These are phyloP conservation scores for Drosophila sp. DNA, from an alignment of 1,140 invertebrate genomes.

Conservation along the genomic window DNA sequence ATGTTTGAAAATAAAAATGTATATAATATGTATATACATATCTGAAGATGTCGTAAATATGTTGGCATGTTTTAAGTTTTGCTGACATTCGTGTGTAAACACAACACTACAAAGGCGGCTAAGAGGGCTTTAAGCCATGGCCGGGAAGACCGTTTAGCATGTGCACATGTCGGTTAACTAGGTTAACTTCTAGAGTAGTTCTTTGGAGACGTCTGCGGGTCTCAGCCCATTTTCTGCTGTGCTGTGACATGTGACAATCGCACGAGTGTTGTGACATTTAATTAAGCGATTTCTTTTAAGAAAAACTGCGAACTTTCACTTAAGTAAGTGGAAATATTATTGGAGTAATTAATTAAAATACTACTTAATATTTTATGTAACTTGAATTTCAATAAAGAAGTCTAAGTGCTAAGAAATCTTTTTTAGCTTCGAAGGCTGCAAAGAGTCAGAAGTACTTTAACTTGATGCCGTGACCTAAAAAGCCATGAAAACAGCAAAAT, in stretches of 20 bases:
- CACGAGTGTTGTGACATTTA: slow-evolving; percentile 67
- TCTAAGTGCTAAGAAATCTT: not conserved
- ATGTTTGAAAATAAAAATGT: not conserved
- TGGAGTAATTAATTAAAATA: slow-evolving; percentile 1
- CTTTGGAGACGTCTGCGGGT: not conserved
- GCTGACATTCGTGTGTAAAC: slow-evolving; percentile 22
- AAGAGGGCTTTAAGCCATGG: not conserved
- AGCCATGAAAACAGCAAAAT: slow-evolving; percentile 48
- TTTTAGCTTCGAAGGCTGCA: slow-evolving; percentile 22
- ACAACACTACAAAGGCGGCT: slow-evolving; percentile 1
- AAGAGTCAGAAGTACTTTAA: slow-evolving; percentile 18
- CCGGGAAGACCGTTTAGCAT: slow-evolving; percentile 20
- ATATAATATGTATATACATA: no score
- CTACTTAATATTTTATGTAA: not conserved
- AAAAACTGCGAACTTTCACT: slow-evolving; percentile 27
- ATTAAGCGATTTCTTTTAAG: slow-evolving; percentile 41
- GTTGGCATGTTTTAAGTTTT: slow-evolving; percentile 30
- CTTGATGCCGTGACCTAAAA: slow-evolving; percentile 60
- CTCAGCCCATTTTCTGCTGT: not conserved
- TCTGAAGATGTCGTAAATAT: slow-evolving; percentile 8
- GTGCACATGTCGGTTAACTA: slow-evolving; percentile 41
- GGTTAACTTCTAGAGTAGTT: slow-evolving; percentile 35
- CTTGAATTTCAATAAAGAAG: not conserved
- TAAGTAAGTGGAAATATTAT: slow-evolving; percentile 3
- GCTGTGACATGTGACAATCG: slow-evolving; percentile 55